Conservation (phyloP, 2,888 invertebrate species). For the Lepidocyrtinus sp. region DNA sequence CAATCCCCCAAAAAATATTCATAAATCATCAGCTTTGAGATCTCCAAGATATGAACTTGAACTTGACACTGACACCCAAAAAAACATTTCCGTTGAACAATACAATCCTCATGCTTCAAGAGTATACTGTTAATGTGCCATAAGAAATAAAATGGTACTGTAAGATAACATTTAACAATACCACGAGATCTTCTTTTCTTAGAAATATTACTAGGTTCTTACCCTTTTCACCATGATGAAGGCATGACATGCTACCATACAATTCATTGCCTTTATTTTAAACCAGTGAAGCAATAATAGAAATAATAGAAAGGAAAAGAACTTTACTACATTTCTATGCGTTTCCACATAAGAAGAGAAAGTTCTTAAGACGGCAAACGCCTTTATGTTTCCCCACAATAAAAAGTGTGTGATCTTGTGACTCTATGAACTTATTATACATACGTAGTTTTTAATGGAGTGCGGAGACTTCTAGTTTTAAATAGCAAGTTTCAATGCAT, state of each 20-base stretch:
- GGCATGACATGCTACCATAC: neutral
- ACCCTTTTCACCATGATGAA: neutral
- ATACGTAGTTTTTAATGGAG: neutral
- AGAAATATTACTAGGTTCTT: neutral
- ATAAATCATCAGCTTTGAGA: neutral
- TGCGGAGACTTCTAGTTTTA: neutral
- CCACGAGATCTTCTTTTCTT: neutral
- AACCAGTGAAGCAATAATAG: neutral
- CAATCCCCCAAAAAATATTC: too few relatives aligned
- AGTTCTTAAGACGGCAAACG: too few relatives aligned
- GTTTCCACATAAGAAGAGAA: too few relatives aligned
- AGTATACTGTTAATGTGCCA: neutral
- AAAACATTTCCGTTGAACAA: neutral
- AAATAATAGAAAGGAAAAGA: too few relatives aligned
- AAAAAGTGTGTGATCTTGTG: neutral
- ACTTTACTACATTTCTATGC: too few relatives aligned
- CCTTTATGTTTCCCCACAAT: too few relatives aligned
- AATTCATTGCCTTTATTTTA: neutral
- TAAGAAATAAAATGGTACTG: neutral
- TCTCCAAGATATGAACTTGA: neutral
- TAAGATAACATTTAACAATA: neutral
- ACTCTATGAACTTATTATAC: neutral
- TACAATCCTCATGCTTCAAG: too few relatives aligned
- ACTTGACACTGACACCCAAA: neutral
- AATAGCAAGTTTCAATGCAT: neutral